These are phyloP conservation scores for Dynastes hyllus DNA, from an alignment of 2,888 invertebrate species.

Conservation along the genomic window DNA sequence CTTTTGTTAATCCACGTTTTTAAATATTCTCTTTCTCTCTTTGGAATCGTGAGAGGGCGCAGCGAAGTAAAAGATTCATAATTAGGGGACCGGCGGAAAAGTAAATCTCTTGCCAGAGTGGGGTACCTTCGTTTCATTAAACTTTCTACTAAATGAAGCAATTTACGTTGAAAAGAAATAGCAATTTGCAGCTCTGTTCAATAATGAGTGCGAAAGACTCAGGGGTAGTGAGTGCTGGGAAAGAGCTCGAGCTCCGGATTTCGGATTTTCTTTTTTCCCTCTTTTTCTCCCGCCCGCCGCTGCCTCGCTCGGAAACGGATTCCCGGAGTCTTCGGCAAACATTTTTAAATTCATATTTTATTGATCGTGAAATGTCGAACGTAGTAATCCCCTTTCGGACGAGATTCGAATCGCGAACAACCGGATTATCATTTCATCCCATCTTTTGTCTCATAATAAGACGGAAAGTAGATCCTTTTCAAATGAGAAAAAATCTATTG, in stretches of 20 bases:
- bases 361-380: conserved; percentile 47
- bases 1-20: conserved; percentile 58
- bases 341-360: conserved; percentile 48
- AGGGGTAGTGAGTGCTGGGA: conserved; percentile 38
- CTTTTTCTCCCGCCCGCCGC: conserved; percentile 28
- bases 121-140: conserved; percentile 60
- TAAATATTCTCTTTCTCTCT: conserved; percentile 56
- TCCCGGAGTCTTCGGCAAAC: conserved; percentile 46
- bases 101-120: conserved; percentile 57
- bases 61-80: conserved; percentile 60
- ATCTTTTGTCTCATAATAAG: conserved; percentile 19
- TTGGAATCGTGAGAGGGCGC: conserved; percentile 44
- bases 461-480: conserved; percentile 13
- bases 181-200: conserved; percentile 63
- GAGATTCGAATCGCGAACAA: conserved; percentile 45
- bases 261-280: conserved; percentile 40
- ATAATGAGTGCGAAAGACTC: conserved; percentile 59
- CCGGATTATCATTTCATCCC: conserved; percentile 41
- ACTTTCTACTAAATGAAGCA: conserved; percentile 64
- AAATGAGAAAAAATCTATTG: conserved; percentile 32
- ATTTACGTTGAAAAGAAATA: conserved; percentile 65
- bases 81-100: conserved; percentile 57
- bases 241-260: conserved; percentile 37
- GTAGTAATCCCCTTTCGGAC: conserved; percentile 39
- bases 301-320: conserved; percentile 32